Evolutionary conservation across 2,113 vertebrate genomes (phyloP).

Genomic region (Garra rufa): DNA sequence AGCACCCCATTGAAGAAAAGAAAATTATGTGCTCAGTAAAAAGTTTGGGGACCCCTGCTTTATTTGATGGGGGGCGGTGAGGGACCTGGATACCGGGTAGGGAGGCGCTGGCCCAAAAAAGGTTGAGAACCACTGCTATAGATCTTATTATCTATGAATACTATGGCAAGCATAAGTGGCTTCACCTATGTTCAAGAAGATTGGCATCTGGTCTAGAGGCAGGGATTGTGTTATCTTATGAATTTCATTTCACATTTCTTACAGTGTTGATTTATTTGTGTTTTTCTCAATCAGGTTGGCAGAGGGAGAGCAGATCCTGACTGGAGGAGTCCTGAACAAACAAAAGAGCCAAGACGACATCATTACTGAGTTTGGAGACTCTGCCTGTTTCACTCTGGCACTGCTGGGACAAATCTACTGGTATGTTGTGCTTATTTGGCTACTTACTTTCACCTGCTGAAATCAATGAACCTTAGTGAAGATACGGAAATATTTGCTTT

Average conservation of each 20-base stretch:
- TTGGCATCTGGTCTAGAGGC: not conserved
- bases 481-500: not conserved
- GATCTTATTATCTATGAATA: not conserved
- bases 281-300: conserved; percentile 83
- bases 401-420: conserved; percentile 98
- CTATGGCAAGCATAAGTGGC: too few relatives aligned
- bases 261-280: not conserved
- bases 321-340: conserved; percentile 96
- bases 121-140: too few relatives aligned
- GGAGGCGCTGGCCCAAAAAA: too few relatives aligned
- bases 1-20: too few relatives aligned
- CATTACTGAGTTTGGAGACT: conserved; percentile 96
- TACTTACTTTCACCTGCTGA: not conserved
- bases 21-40: too few relatives aligned
- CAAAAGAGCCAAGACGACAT: conserved; percentile 98
- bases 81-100: too few relatives aligned
- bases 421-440: conserved; percentile 68
- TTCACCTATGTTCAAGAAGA: not conserved
- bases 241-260: not conserved
- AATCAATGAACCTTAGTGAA: not conserved
- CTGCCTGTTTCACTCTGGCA: conserved; percentile 94
- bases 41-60: too few relatives aligned
- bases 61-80: too few relatives aligned
- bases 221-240: not conserved
- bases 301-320: conserved; percentile 96